Evolutionary conservation across 2,888 invertebrate species (phyloP), one percentile per base, ranked within the genome.

Genomic region (Aproaerema taeniolella): DNA sequence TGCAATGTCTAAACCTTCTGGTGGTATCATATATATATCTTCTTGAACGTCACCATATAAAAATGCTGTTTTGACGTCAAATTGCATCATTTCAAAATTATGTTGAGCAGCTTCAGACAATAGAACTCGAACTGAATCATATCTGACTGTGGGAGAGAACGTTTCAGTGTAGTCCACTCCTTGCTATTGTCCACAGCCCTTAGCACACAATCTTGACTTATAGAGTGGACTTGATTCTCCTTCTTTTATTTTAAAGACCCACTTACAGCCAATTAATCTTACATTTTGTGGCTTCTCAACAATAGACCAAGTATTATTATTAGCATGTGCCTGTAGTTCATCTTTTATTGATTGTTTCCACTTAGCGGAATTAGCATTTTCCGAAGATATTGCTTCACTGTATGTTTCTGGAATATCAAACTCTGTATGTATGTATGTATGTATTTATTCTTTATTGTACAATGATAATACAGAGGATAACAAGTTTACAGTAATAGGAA

Each of bases 21-120:
- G 52, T 11, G 37, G 39, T 13, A n/a, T 39, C 51, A 55, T 52
- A 13, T 42, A 48, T 4, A 49, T 43, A 6, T 49, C 34, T 39
- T 52, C 50, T 5, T 45, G 17, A 6, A 52, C 1, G 1, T 45
- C 42, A 1, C 50, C 50, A 47, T 55, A 52, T 9, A 53, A 16
- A 13, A 53, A 52, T 15, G 53, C 54, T 31, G 53, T 52, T 40
- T 46, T 50, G 1, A 53, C 16, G 39, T 53, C 53, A 39, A 55
- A 53, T 20, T 58, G 53, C 1, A 41, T 14, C 6, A 53, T 45
- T 8, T 49, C 8, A 1, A 46, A 14, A 9, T 48, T 38, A 35
- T 47, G 12, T 35, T 48, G 46, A 32, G 39, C 45, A n/a, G 45
- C 51, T 28, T 40, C 38, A 30, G 49, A 48, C 14, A 53, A 34